Conservation (phyloP, 2,113 vertebrate genomes). For the Okapia johnstoni region DNA sequence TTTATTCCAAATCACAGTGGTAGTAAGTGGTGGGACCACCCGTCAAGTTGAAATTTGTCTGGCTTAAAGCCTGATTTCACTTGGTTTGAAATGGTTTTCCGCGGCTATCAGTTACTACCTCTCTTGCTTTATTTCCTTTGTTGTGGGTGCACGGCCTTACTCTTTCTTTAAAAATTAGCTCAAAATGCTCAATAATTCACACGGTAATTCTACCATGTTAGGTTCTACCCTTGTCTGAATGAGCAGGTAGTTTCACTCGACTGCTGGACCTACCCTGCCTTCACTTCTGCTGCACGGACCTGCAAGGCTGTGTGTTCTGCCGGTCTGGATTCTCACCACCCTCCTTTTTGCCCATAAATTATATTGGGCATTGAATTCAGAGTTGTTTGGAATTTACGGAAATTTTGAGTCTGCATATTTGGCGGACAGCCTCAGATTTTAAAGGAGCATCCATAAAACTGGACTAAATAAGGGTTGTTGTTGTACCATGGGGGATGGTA, state of each 20-base stretch:
- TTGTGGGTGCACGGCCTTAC: background rate
- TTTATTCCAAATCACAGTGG: background rate
- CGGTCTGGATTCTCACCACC: accelerated
- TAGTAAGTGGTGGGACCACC: background rate
- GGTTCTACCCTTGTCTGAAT: no score
- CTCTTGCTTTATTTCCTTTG: background rate
- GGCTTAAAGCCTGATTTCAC: background rate
- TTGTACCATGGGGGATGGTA: background rate
- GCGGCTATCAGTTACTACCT: background rate
- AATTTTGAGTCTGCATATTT: background rate
- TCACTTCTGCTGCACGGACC: accelerated
- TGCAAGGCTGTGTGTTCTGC: accelerated
- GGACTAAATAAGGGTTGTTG: background rate
- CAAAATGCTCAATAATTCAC: background rate
- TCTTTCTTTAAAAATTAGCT: background rate
- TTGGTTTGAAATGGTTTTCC: background rate
- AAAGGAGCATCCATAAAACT: background rate
- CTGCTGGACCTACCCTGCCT: background rate
- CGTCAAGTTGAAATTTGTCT: background rate
- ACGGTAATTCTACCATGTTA: background rate
- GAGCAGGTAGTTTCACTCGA: background rate
- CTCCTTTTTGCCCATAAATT: background rate
- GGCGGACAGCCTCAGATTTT: background rate
- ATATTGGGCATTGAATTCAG: background rate
- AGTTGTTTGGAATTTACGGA: background rate